phyloP scores from a whole-genome alignment of 2,888 invertebrate genomes.

The Cataglyphis altisquamis region DNA sequence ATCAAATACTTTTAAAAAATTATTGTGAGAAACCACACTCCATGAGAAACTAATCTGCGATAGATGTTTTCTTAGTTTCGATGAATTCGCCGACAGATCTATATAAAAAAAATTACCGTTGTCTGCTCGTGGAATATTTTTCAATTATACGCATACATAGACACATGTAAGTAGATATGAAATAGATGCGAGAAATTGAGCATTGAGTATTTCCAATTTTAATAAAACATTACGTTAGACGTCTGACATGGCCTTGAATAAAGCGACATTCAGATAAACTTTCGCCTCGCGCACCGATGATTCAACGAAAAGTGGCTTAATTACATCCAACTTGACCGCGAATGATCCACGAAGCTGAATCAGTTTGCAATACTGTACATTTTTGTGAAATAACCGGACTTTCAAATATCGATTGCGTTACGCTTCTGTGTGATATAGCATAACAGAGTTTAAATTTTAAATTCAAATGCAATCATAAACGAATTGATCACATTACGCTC shows the following conservation, averaged over 20 bases:
- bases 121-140: not conserved
- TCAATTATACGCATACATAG: not conserved
- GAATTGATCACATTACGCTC: not conserved
- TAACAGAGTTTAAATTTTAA: not conserved
- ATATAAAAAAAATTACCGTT: not conserved
- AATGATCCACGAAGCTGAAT: conserved; percentile 24
- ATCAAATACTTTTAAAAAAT: conserved; percentile 11
- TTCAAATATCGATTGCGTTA: not conserved
- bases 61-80: not conserved
- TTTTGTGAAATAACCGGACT: conserved; percentile 35
- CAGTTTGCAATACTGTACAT: conserved; percentile 6
- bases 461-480: not conserved
- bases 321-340: conserved; percentile 12
- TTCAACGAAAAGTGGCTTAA: conserved; percentile 24
- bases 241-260: conserved; percentile 23
- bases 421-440: not conserved
- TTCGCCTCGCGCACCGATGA: conserved; percentile 13
- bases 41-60: conserved; percentile 6
- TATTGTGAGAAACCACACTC: not conserved
- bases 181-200: not conserved
- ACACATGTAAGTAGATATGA: not conserved
- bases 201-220: conserved; percentile 8
- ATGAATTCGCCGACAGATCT: not conserved
- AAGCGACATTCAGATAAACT: conserved; percentile 30
- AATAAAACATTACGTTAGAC: not conserved